These are phyloP conservation scores for Sebastes minor DNA, from an alignment of 2,797 vertebrate species.

Conservation along the genomic window DNA sequence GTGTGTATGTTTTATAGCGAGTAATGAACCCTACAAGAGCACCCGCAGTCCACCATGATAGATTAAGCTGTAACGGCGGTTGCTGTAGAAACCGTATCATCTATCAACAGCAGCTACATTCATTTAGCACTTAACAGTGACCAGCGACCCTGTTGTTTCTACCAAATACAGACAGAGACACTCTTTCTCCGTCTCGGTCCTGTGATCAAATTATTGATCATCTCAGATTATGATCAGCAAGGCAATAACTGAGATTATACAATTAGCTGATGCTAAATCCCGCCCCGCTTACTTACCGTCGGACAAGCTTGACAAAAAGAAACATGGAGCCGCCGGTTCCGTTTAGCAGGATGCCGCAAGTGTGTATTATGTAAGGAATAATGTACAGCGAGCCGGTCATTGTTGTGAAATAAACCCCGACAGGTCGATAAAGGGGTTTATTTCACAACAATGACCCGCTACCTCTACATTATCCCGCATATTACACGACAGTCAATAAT, in stretches of 20 bases:
- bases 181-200: not conserved
- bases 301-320: too few species aligned
- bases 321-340: too few species aligned
- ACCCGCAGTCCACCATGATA: not conserved
- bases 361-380: too few species aligned
- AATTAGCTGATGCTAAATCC: rapidly evolving
- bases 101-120: constrained; percentile 28
- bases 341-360: too few species aligned
- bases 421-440: too few species aligned
- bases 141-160: not conserved
- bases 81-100: constrained; percentile 23
- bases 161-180: not conserved
- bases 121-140: constrained; percentile 24
- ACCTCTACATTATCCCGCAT: rapidly evolving
- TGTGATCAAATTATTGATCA: not conserved
- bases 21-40: constrained; percentile 33
- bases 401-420: too few species aligned
- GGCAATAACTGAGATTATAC: not conserved
- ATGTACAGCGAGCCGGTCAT: too few species aligned
- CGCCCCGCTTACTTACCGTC: rapidly evolving
- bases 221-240: not conserved
- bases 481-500: too few species aligned
- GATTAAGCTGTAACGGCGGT: constrained; percentile 38
- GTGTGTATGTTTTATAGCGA: not conserved
- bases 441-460: too few species aligned